Evolutionary conservation across 2,113 vertebrate species (phyloP).

Genomic region (Vombatus ursinus): DNA sequence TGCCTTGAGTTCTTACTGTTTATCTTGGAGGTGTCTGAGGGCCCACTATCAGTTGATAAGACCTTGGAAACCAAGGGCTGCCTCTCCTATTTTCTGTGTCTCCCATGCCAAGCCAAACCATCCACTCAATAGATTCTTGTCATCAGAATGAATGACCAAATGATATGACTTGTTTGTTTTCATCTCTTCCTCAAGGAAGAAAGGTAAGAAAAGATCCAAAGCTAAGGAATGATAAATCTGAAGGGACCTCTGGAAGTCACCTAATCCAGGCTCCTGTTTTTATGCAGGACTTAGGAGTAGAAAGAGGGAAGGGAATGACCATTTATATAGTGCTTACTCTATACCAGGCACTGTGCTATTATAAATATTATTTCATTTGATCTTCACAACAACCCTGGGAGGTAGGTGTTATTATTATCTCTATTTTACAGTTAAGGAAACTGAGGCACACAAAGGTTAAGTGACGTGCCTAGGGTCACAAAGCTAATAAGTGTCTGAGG

Average conservation of each 20-base stretch:
- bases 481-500: not conserved
- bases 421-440: not conserved
- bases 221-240: not conserved
- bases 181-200: not conserved
- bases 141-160: not conserved
- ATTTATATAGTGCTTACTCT: not conserved
- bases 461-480: not conserved
- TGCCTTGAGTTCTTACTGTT: not conserved
- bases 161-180: not conserved
- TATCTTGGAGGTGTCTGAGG: not conserved
- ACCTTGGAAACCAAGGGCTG: not conserved
- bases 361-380: too few relatives aligned
- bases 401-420: not conserved
- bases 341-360: not conserved
- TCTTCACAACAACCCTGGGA: too few relatives aligned
- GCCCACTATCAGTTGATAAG: not conserved
- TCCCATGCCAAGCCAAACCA: not conserved
- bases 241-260: not conserved
- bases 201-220: not conserved
- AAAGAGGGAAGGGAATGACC: not conserved
- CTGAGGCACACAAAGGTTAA: not conserved
- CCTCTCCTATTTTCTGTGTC: not conserved
- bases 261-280: not conserved
- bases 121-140: not conserved
- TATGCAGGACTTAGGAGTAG: not conserved